Evolutionary conservation across 2,113 vertebrate species (phyloP).

Genomic region (Pipra filicauda): DNA sequence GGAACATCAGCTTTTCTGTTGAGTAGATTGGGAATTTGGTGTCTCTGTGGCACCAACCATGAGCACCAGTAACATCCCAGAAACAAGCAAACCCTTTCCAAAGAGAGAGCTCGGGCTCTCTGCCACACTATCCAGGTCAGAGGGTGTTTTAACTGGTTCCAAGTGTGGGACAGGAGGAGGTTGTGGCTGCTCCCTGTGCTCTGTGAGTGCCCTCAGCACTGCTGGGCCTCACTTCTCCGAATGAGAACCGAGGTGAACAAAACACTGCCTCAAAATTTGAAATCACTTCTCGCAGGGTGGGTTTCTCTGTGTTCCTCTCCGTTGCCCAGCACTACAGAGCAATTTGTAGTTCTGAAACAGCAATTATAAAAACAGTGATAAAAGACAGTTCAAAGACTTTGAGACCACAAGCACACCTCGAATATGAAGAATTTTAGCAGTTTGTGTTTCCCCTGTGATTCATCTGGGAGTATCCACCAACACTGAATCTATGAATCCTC

Average conservation of each 20-base stretch:
- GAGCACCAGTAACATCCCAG: neutral
- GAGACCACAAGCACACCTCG: neutral
- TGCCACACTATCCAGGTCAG: neutral
- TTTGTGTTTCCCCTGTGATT: neutral
- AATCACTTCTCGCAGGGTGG: neutral
- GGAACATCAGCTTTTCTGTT: neutral
- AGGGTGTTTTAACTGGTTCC: neutral
- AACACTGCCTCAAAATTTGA: neutral
- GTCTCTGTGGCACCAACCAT: neutral
- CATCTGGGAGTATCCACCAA: neutral
- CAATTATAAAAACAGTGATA: neutral
- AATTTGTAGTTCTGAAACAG: neutral
- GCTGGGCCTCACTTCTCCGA: neutral
- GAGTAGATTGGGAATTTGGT: rapidly evolving
- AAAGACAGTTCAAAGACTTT: neutral
- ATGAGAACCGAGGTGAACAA: neutral
- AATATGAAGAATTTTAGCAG: neutral
- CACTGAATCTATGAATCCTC: neutral
- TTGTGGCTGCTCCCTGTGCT: neutral
- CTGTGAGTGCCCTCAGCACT: neutral
- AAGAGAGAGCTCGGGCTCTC: neutral
- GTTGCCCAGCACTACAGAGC: neutral
- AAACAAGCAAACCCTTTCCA: neutral
- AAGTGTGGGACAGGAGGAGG: neutral
- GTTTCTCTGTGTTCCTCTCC: neutral